These are phyloP conservation scores for Scalopus aquaticus DNA, from an alignment of 2,113 vertebrate species.

Conservation along the genomic window DNA sequence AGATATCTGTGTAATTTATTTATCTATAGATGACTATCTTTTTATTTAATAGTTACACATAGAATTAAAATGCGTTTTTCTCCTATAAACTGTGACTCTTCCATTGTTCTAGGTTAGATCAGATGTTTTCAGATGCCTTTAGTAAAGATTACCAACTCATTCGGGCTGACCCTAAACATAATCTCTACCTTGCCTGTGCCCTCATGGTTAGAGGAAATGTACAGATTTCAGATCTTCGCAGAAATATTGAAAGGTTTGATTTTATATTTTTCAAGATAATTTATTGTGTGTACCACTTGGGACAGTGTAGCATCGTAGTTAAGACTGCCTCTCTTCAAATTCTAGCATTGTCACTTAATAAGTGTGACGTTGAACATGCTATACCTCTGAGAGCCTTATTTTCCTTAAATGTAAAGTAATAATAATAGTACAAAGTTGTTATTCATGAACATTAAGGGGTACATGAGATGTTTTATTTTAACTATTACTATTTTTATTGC, in stretches of 20 bases:
- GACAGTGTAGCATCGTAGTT: not conserved
- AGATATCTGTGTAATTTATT: not conserved
- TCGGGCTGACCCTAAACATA: slow-evolving; percentile 92
- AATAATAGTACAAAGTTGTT: not conserved
- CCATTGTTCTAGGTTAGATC: slow-evolving; percentile 90
- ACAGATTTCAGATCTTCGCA: slow-evolving; percentile 95
- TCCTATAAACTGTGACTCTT: slow-evolving; percentile 38
- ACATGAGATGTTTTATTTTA: not conserved
- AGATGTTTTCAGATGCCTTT: slow-evolving; percentile 98
- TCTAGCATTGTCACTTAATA: not conserved
- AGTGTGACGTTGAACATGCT: not conserved
- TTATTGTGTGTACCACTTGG: not conserved
- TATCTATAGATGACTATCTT: not conserved
- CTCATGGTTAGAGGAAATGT: slow-evolving; percentile 95
- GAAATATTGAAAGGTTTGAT: slow-evolving; percentile 96
- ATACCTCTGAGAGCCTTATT: not conserved
- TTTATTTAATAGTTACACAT: not conserved
- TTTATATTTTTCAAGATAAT: slow-evolving; percentile 40
- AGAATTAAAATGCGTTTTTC: not conserved
- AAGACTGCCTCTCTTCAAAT: not conserved
- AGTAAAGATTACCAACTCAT: slow-evolving; percentile 97
- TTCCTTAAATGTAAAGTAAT: slow-evolving; percentile 29
- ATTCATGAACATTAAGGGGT: not conserved
- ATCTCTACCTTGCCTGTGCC: slow-evolving; percentile 95
- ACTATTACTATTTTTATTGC: not conserved